Base-by-base conservation (phyloP, 2,888 invertebrate species). In the Dicyrtomina minuta region DNA sequence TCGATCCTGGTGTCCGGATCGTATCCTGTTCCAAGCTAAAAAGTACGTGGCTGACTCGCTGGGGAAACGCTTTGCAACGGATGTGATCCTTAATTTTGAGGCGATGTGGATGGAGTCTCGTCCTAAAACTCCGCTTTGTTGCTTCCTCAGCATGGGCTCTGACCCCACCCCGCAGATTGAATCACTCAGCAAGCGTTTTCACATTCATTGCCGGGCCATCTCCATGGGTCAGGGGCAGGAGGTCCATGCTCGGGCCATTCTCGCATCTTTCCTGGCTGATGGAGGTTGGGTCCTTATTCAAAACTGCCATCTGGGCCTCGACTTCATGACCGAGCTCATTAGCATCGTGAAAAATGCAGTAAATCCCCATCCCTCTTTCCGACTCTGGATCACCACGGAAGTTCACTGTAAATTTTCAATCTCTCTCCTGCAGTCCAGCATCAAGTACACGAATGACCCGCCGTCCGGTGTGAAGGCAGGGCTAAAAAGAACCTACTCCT, bases 221-320 rank as follows among this genome's bases (percentile, higher is more conserved):
- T 92, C 92, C 0, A 92, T 92, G 92, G 92, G 92, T 0, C 92
- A 92, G 81, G 92, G 92, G 0, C 92, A 92, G 79, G 92, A 92
- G 80, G 83, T 92, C 39, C 91, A 91, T 80, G 92, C 92, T 0
- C 85, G 91, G 72, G 90, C 88, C 80, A 82, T 92, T 53, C 83
- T 92, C 62, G 80, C 83, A 0, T 82, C 83, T 6, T 88, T 85
- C 46, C 82, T 88, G 73, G 82, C 82, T 68, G 87, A 87, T 2
- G 72, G 72, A 12, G 70, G 89, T 70, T 94, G 93, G 93, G 89
- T 90, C 10, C 81, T 94, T 49, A 83, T 92, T 53, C 94, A 94
- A 85, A 94, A 94, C 80, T 93, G 93, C 79, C 94, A 94, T 82
- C 85, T 94, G 79, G 92, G 93, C 0, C 83, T 93, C 68, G 90